Percentiles rank a stretch among this genome's conserved stretches.
phyloP scores from a whole-genome alignment of 2,113 vertebrate genomes.

The Pithys albifrons region DNA sequence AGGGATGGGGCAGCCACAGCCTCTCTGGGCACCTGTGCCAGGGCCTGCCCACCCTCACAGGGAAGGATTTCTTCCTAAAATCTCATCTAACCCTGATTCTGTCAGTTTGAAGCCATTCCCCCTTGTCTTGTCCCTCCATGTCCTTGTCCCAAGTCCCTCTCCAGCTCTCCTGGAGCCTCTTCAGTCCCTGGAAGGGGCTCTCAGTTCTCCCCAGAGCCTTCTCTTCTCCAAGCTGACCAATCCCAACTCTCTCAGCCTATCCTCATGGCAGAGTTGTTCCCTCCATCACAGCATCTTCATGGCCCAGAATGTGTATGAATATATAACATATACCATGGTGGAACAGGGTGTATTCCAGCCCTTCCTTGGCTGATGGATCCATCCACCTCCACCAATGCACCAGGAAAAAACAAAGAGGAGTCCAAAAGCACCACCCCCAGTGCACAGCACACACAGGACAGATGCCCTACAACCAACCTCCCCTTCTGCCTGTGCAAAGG shows the following conservation, averaged over 20 bases:
- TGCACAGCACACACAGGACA: neutral
- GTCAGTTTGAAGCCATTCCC: neutral
- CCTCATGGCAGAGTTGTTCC: neutral
- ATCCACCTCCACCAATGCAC: fast-evolving
- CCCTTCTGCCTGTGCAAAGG: neutral
- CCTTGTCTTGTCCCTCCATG: neutral
- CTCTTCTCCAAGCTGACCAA: neutral
- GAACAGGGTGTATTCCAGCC: neutral
- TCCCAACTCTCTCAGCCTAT: neutral
- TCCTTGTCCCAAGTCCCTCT: neutral
- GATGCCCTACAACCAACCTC: neutral
- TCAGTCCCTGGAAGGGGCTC: fast-evolving
- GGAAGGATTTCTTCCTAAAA: fast-evolving
- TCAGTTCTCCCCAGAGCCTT: neutral
- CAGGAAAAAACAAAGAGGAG: neutral
- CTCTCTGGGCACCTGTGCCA: fast-evolving
- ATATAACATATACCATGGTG: fast-evolving
- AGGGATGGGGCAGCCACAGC: neutral
- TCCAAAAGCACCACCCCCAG: neutral
- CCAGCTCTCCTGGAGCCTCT: neutral
- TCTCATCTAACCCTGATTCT: fast-evolving
- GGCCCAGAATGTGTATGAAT: fast-evolving
- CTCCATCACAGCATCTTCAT: neutral
- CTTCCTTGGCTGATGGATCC: neutral
- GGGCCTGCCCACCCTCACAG: fast-evolving